Conservation (phyloP, 2,888 invertebrate species). For the Electrophaes corylata region DNA sequence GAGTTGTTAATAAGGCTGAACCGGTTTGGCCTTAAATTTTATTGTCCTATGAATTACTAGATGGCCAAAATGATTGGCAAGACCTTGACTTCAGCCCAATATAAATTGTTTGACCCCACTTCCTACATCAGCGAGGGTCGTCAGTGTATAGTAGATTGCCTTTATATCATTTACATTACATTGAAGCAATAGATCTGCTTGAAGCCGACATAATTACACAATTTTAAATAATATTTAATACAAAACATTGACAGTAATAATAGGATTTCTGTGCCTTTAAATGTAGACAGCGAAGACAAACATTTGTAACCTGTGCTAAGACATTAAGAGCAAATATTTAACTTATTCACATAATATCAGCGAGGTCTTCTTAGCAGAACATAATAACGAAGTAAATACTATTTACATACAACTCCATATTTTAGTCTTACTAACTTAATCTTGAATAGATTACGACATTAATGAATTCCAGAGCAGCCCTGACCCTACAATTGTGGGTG, state of each 20-base stretch:
- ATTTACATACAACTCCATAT: neutral
- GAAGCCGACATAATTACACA: slow-evolving; percentile 4
- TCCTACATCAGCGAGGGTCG: slow-evolving; percentile 75
- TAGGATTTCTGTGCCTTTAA: slow-evolving; percentile 37
- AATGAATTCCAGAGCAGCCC: slow-evolving; percentile 48
- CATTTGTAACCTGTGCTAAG: slow-evolving; percentile 13
- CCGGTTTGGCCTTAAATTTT: slow-evolving; percentile 68
- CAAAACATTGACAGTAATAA: slow-evolving; percentile 22
- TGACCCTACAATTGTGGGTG: slow-evolving; percentile 64
- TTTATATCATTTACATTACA: slow-evolving; percentile 58
- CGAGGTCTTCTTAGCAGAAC: slow-evolving; percentile 5
- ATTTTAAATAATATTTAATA: slow-evolving; percentile 1
- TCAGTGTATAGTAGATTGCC: slow-evolving; percentile 69
- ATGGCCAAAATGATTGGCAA: slow-evolving; percentile 76
- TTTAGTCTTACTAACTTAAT: neutral
- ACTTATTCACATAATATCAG: slow-evolving; percentile 13
- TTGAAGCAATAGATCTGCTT: slow-evolving; percentile 45
- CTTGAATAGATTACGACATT: neutral
- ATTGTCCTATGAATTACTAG: slow-evolving; percentile 76
- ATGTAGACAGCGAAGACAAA: slow-evolving; percentile 20
- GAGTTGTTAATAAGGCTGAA: slow-evolving; percentile 59
- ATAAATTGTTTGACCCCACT: slow-evolving; percentile 78
- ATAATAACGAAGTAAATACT: neutral
- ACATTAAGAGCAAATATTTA: slow-evolving; percentile 22
- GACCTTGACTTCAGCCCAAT: slow-evolving; percentile 80